Conservation (phyloP, 2,888 invertebrate species). For the Drosophila paramelanica region DNA sequence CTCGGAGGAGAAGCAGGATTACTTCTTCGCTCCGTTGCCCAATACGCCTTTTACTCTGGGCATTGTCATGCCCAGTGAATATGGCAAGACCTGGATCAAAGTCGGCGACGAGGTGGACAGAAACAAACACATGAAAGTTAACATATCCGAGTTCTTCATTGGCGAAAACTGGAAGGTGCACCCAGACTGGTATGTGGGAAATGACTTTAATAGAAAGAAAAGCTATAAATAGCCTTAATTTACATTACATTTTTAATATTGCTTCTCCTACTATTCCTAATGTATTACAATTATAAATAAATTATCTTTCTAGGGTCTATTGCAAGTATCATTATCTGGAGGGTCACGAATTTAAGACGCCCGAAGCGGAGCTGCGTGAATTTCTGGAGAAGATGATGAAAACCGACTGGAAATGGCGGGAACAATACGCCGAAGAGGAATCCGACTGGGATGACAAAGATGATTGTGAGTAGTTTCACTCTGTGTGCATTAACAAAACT, state of each 20-base stretch:
- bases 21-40: conserved; percentile 92
- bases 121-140: conserved; percentile 88
- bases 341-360: conserved; percentile 90
- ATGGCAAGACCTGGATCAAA: conserved; percentile 87
- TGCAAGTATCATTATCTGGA: conserved; percentile 94
- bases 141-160: conserved; percentile 90
- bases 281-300: no score
- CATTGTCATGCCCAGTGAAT: conserved; percentile 92
- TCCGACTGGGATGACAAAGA: conserved; percentile 80
- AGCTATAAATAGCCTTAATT: no score
- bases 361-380: conserved; percentile 91
- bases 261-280: no score
- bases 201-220: no score
- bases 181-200: conserved; percentile 90
- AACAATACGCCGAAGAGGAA: conserved; percentile 86
- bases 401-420: conserved; percentile 88
- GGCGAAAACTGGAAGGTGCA: conserved; percentile 92
- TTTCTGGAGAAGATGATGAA: conserved; percentile 89
- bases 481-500: no score
- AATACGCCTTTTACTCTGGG: conserved; percentile 95
- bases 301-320: conserved; percentile 88
- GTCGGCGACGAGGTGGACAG: conserved; percentile 92
- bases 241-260: no score
- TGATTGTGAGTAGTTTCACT: conserved; percentile 66
- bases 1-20: conserved; percentile 91